A percentile compares a stretch with the other conserved stretches of the same genome.
Evolutionary conservation across 2,797 vertebrate genomes (phyloP).

Genomic region (Parauchenoglanis punctatus): DNA sequence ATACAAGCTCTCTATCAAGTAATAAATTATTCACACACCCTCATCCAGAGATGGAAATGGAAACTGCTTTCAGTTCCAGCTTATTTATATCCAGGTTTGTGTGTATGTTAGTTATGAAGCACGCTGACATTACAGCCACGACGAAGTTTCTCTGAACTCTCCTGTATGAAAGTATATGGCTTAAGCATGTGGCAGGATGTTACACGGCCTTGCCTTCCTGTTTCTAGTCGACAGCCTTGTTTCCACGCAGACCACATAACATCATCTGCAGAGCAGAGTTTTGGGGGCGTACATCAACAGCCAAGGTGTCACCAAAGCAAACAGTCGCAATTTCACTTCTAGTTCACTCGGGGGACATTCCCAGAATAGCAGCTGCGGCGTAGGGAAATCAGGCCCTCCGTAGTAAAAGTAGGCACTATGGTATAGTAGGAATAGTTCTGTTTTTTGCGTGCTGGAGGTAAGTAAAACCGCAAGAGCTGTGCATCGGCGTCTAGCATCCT

Average conservation of each 20-base stretch:
- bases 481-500: neutral
- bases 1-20: slow-evolving; percentile 69
- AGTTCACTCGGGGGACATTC: neutral
- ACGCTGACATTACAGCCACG: slow-evolving; percentile 56
- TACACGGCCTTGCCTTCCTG: slow-evolving; percentile 73
- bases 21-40: slow-evolving; percentile 75
- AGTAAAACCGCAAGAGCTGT: neutral
- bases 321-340: slow-evolving; percentile 12
- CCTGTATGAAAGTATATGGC: slow-evolving; percentile 40
- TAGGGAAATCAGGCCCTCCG: neutral
- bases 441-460: neutral
- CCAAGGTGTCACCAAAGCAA: slow-evolving; percentile 56
- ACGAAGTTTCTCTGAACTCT: slow-evolving; percentile 25
- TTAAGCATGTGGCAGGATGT: slow-evolving; percentile 70
- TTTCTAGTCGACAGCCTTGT: slow-evolving; percentile 59
- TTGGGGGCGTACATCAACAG: slow-evolving; percentile 54
- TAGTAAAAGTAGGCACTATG: neutral
- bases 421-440: neutral
- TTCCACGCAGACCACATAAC: slow-evolving; percentile 59
- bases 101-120: slow-evolving; percentile 67
- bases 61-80: slow-evolving; percentile 34
- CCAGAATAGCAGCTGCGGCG: neutral
- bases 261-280: slow-evolving; percentile 75
- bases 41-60: slow-evolving; percentile 59
- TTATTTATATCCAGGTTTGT: slow-evolving; percentile 62